phyloP scores from a whole-genome alignment of 2,888 invertebrate species.

The Zele albiditarsus region DNA sequence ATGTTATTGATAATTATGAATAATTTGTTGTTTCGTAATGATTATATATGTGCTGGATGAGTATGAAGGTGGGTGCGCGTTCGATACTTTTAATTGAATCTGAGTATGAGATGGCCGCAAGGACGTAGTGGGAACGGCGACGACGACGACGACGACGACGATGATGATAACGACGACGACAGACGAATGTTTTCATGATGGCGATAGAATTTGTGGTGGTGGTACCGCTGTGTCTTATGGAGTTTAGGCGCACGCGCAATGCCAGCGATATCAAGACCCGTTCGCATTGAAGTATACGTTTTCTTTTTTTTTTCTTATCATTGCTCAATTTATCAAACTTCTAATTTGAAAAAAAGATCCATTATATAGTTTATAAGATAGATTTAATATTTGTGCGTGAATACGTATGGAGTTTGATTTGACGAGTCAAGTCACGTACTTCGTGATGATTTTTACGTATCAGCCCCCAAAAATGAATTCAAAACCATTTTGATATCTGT shows the following conservation, averaged over 20 bases:
- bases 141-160: slow-evolving; percentile 52
- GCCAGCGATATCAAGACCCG: slow-evolving; percentile 10
- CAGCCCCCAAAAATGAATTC: not conserved
- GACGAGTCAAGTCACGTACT: not conserved
- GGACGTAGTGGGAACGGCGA: slow-evolving; percentile 60
- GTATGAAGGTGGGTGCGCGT: slow-evolving; percentile 30
- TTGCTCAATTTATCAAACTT: too few species aligned
- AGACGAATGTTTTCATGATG: slow-evolving; percentile 67
- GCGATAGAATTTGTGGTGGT: slow-evolving; percentile 55
- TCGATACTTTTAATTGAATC: slow-evolving; percentile 35
- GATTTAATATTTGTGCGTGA: not conserved
- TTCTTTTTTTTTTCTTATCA: not conserved
- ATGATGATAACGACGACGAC: slow-evolving; percentile 50
- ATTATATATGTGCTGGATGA: not conserved
- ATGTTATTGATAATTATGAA: not conserved
- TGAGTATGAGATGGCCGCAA: slow-evolving; percentile 50
- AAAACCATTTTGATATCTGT: not conserved
- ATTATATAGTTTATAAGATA: not conserved
- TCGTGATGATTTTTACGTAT: not conserved
- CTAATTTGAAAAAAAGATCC: not conserved
- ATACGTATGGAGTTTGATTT: not conserved
- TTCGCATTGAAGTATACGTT: not conserved
- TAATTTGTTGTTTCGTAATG: not conserved
- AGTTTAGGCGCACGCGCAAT: slow-evolving; percentile 17
- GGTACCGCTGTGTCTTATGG: slow-evolving; percentile 30